Evolutionary conservation across 2,797 vertebrate genomes (phyloP).

Genomic region (Sparidentex hasta): DNA sequence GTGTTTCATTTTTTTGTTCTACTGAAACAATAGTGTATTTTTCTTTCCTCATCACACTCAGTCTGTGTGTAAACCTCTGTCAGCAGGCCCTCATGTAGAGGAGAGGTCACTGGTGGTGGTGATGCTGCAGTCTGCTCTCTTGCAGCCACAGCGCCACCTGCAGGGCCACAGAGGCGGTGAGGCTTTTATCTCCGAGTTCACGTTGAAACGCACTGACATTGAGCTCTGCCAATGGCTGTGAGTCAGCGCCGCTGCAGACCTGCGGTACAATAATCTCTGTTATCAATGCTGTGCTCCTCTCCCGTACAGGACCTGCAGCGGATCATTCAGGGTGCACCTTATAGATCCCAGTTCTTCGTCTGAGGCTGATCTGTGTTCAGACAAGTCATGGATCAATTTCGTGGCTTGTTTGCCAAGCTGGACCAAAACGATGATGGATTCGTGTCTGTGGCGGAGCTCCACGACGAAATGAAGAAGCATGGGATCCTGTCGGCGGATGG

Average conservation of each 20-base stretch:
- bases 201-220: constrained; percentile 23
- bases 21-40: too few relatives aligned
- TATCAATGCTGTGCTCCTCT: background rate
- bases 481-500: constrained; percentile 78
- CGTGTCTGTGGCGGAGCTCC: constrained; percentile 81
- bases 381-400: constrained; percentile 81
- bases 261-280: constrained; percentile 44
- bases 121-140: background rate
- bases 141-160: constrained; percentile 71
- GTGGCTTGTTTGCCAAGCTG: constrained; percentile 81
- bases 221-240: constrained; percentile 40
- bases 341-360: background rate
- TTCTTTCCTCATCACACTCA: background rate
- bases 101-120: background rate
- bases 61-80: background rate
- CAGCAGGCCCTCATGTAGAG: background rate
- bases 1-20: too few relatives aligned
- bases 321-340: background rate
- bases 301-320: background rate
- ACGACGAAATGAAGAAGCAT: constrained; percentile 82
- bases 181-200: too few relatives aligned
- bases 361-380: background rate
- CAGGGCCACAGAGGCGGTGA: constrained; percentile 23
- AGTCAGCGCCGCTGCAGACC: constrained; percentile 73
- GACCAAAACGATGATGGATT: constrained; percentile 84